Conservation (phyloP, 2,797 vertebrate genomes). For the Diceros bicornis region DNA sequence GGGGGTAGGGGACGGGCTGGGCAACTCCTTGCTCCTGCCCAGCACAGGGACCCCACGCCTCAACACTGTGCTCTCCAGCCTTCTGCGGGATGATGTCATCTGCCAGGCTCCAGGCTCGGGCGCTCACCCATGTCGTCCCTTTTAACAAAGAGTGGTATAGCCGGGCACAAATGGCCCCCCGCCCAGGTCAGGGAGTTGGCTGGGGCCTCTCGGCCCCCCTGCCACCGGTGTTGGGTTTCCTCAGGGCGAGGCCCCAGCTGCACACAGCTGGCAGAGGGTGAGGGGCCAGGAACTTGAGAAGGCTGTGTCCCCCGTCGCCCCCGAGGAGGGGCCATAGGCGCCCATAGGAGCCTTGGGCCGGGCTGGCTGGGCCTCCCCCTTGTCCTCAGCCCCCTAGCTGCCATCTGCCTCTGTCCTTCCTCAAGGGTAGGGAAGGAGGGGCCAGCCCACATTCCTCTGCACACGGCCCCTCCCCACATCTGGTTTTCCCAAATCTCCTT, state of each 20-base stretch:
- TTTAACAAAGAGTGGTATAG: no score
- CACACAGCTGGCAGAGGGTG: conserved; percentile 73
- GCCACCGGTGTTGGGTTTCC: conserved; percentile 1
- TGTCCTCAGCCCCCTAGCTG: not conserved
- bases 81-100: fast-evolving
- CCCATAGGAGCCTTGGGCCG: not conserved
- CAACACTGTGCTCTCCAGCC: fast-evolving
- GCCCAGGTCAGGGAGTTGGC: not conserved
- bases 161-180: fast-evolving
- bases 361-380: not conserved
- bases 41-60: not conserved
- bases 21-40: not conserved
- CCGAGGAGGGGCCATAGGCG: not conserved
- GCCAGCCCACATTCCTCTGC: conserved; percentile 54
- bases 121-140: not conserved
- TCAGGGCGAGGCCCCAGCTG: conserved; percentile 62
- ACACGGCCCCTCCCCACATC: not conserved
- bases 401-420: conserved; percentile 80
- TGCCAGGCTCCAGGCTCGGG: no score
- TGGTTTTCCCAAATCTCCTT: not conserved
- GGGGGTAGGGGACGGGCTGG: not conserved
- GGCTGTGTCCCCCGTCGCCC: not conserved
- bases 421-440: not conserved
- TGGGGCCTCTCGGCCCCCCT: not conserved
- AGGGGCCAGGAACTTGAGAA: conserved; percentile 65